Evolutionary conservation across 2,888 invertebrate species (phyloP).

Genomic region (Lydus trimaculatus): DNA sequence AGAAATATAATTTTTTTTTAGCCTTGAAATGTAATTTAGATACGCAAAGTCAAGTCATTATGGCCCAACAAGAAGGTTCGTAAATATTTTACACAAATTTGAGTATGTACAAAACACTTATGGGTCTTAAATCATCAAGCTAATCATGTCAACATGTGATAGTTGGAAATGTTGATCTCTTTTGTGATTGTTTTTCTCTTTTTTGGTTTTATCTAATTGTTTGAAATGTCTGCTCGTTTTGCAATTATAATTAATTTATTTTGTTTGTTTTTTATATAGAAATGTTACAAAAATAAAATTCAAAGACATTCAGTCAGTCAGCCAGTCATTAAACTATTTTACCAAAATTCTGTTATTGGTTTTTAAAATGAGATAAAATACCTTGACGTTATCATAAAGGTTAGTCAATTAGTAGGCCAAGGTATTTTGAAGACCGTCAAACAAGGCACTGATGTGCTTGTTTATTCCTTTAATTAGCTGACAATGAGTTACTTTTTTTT

Average conservation of each 20-base stretch:
- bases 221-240: neutral
- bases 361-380: neutral
- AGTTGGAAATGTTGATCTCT: conserved; percentile 4
- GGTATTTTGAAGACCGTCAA: conserved; percentile 28
- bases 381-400: conserved; percentile 8
- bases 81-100: conserved; percentile 1
- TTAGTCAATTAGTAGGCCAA: conserved; percentile 24
- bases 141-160: neutral
- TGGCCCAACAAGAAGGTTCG: neutral
- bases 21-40: neutral
- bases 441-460: conserved; percentile 25
- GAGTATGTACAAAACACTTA: neutral
- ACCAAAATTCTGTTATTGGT: neutral
- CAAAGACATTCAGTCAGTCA: too few relatives aligned
- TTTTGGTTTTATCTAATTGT: neutral
- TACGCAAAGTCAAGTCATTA: neutral
- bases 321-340: conserved; percentile 1
- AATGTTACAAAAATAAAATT: neutral
- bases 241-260: neutral
- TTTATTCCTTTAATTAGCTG: conserved; percentile 25
- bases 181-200: neutral
- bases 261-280: neutral
- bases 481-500: conserved; percentile 22
- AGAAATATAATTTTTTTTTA: too few relatives aligned
- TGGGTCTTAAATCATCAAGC: neutral